Percentiles rank a stretch among this genome's conserved stretches.
phyloP scores from a whole-genome alignment of 2,888 invertebrate species.

The Aromia moschata region DNA sequence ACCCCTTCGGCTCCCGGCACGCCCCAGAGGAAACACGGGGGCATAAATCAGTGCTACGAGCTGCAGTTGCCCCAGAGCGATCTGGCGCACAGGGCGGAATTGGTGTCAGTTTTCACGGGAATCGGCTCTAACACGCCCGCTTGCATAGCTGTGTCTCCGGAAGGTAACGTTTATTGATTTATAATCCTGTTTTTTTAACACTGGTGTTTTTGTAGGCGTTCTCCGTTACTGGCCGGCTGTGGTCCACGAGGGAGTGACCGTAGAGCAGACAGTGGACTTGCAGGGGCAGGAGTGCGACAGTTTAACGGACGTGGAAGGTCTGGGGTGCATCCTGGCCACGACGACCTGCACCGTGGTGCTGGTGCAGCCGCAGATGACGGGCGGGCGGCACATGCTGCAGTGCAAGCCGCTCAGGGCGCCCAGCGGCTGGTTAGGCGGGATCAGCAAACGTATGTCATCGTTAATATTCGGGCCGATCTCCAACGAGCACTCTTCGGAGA shows the following conservation, averaged over 20 bases:
- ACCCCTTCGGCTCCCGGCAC: constrained; percentile 54
- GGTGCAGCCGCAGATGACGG: constrained; percentile 70
- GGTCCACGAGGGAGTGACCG: constrained; percentile 85
- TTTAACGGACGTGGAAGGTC: constrained; percentile 72
- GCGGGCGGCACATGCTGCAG: constrained; percentile 74
- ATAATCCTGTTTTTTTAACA: constrained; percentile 6
- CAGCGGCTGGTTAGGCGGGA: constrained; percentile 86
- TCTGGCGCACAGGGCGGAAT: constrained; percentile 87
- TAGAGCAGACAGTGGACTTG: constrained; percentile 85
- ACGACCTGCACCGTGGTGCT: constrained; percentile 89
- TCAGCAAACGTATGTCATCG: constrained; percentile 82
- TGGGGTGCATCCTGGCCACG: constrained; percentile 87
- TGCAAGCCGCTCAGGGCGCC: constrained; percentile 78
- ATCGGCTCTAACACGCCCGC: constrained; percentile 73
- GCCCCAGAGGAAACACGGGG: constrained; percentile 61
- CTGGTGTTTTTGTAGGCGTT: constrained; percentile 73
- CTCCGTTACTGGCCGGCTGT: constrained; percentile 92
- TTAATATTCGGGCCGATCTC: constrained; percentile 81
- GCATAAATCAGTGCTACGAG: constrained; percentile 78
- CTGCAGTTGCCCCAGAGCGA: constrained; percentile 91
- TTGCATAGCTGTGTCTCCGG: constrained; percentile 92
- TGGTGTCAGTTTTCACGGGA: constrained; percentile 77
- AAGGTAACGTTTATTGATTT: constrained; percentile 71
- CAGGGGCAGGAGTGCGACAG: constrained; percentile 89
- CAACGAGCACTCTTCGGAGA: constrained; percentile 70